phyloP scores from a whole-genome alignment of 2,797 vertebrate genomes.

The Paramormyrops hopkinsi region DNA sequence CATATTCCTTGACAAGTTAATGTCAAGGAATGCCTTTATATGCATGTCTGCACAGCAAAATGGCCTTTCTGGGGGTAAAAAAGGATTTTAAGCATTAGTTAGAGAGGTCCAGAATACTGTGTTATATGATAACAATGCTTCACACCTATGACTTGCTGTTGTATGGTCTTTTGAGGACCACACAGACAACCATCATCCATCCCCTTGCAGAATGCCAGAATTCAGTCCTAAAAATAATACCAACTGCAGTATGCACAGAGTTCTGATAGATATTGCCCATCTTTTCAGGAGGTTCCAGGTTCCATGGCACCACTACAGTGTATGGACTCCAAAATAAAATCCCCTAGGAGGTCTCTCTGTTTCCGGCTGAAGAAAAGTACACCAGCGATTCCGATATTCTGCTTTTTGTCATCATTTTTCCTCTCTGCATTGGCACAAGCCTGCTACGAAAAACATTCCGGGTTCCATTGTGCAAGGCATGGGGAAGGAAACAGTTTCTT shows the following conservation, averaged over 20 bases:
- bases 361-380: not conserved
- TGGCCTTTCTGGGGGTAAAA: not conserved
- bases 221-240: not conserved
- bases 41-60: not conserved
- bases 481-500: not conserved
- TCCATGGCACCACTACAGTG: not conserved
- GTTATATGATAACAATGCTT: not conserved
- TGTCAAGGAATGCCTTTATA: not conserved
- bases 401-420: not conserved
- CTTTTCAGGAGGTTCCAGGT: not conserved
- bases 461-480: not conserved
- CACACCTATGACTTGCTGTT: not conserved
- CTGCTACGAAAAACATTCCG: not conserved
- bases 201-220: not conserved
- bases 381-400: not conserved
- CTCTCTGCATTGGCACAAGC: not conserved
- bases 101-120: not conserved
- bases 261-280: not conserved
- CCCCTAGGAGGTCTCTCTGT: not conserved
- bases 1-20: not conserved
- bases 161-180: not conserved
- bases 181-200: not conserved
- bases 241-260: not conserved
- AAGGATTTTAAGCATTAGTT: not conserved
- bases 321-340: not conserved